phyloP scores from a whole-genome alignment of 2,888 invertebrate genomes.

The Syrista parreyssii region DNA sequence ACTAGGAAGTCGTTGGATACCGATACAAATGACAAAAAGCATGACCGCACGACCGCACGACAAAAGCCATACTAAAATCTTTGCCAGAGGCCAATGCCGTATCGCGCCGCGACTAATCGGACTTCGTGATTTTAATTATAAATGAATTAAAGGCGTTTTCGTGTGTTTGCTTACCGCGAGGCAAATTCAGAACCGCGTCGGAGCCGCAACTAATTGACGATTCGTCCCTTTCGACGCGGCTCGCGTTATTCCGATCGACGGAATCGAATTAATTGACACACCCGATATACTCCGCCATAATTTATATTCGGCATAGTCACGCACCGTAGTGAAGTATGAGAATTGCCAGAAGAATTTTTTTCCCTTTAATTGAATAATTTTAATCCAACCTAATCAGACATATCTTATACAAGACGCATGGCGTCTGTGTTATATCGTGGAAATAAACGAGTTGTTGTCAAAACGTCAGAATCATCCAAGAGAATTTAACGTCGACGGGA shows the following conservation, averaged over 20 bases:
- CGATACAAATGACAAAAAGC: background rate
- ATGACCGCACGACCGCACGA: background rate
- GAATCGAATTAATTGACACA: slow-evolving; percentile 43
- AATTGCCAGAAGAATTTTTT: background rate
- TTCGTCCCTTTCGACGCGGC: slow-evolving; percentile 34
- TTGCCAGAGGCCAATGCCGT: slow-evolving; percentile 23
- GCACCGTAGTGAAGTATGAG: background rate
- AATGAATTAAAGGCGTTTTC: slow-evolving; percentile 35
- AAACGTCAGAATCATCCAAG: background rate
- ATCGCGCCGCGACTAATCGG: slow-evolving; percentile 25
- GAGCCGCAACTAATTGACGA: slow-evolving; percentile 25
- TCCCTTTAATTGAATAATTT: background rate
- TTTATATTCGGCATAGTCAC: background rate
- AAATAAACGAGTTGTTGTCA: background rate
- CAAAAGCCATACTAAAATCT: background rate
- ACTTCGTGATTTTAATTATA: slow-evolving; percentile 40
- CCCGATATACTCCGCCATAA: background rate
- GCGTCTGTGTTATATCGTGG: background rate
- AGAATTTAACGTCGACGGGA: background rate
- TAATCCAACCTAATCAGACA: background rate
- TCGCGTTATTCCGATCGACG: slow-evolving; percentile 41
- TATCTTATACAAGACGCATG: background rate
- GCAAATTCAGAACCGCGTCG: slow-evolving; percentile 16
- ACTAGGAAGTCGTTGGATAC: background rate
- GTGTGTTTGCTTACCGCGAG: slow-evolving; percentile 28